A percentile compares a stretch with the other conserved stretches of the same genome.
Conservation (phyloP, 2,888 invertebrate species). For the Tiphia femorata region DNA sequence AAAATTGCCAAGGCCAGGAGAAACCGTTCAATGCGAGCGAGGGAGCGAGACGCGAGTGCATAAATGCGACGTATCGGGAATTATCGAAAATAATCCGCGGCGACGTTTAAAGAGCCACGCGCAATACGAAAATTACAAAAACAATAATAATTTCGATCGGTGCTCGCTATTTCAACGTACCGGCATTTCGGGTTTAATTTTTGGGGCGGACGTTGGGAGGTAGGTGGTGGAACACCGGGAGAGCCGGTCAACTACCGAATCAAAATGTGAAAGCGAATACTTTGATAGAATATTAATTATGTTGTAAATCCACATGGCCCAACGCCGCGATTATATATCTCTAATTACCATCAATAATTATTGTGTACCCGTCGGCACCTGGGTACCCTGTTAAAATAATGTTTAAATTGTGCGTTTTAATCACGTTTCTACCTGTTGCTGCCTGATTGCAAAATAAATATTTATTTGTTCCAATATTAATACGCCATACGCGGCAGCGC, state of each 20-base stretch:
- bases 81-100: too few relatives aligned
- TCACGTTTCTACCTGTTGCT: constrained; percentile 51
- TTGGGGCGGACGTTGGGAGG: too few relatives aligned
- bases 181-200: not conserved
- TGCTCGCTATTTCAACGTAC: not conserved
- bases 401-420: constrained; percentile 49
- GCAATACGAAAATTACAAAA: too few relatives aligned
- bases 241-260: constrained; percentile 9
- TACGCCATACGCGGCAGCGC: constrained; percentile 18
- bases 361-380: constrained; percentile 44
- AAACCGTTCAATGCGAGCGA: too few relatives aligned
- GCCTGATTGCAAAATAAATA: constrained; percentile 51
- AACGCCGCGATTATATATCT: constrained; percentile 38
- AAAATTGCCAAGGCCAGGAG: too few relatives aligned
- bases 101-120: too few relatives aligned
- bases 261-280: constrained; percentile 46
- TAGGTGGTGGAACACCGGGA: too few relatives aligned
- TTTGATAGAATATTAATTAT: constrained; percentile 46
- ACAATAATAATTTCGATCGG: too few relatives aligned
- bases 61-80: too few relatives aligned
- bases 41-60: too few relatives aligned
- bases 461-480: constrained; percentile 52
- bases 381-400: constrained; percentile 47
- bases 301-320: constrained; percentile 49
- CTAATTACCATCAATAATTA: constrained; percentile 52